Evolutionary conservation across 2,797 vertebrate species (phyloP), one percentile per base, ranked within the genome.

Genomic region (Acipenser transmontanus): DNA sequence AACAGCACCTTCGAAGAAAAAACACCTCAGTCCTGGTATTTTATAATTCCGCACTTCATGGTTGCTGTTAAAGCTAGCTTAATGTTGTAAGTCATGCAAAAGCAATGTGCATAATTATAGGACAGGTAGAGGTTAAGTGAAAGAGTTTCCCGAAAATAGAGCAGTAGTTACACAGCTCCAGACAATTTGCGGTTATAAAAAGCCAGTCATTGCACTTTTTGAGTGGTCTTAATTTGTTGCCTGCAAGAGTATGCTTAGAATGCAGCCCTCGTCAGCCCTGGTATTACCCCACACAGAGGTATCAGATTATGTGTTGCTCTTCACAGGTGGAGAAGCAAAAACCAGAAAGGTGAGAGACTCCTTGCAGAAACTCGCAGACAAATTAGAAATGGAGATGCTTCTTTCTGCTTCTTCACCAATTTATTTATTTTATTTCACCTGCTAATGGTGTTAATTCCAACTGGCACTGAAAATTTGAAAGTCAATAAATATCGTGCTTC

Each of bases 381-480:
- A 57, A 66, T 66, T 60, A 57, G 56, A 59, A 66, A 48, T 13
- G 12, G 1, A 13, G 54, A 57, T n/a, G 12, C 1, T 57, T 4
- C 51, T 57, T 13, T 57, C 11, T 57, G 14, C 12, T 57, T 57
- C 34, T 34, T 11, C 1, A 9, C 54, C 12, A n/a, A 14, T 57
- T 57, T 34, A 17, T 17, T 17, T 9, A 11, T 57, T 57, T 57
- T 57, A n/a, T 13, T 34, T 34, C 34, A 34, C 2, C 34, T 4
- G 34, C 54, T n/a, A 11, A 57, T 13, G 7, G 7, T 13, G 6
- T 57, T 57, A 11, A n/a, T 13, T 34, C n/a, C 54, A 11, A 13
- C 54, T 57, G 54, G 54, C 54, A 57, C 12, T 57, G 6, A 57
- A 34, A 57, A 57, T 57, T 8, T 57, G 54, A 57, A n/a, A 57